Evolutionary conservation across 2,113 vertebrate genomes (phyloP), one percentile per base, ranked within the genome.

Genomic region (Perca schrenkii): DNA sequence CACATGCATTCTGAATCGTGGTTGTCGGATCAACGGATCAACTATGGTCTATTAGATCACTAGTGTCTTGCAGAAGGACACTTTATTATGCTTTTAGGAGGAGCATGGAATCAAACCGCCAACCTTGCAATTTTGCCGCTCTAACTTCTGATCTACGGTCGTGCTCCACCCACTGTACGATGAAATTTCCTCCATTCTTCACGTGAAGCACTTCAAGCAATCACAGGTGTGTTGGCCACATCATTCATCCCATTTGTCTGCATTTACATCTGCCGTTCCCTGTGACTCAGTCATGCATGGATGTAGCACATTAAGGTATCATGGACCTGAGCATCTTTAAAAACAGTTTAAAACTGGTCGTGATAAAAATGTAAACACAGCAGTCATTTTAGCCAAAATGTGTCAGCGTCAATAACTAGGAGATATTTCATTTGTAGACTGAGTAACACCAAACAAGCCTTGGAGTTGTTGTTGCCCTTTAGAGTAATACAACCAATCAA

Each of bases 401-500:
- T 15, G 22, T 75, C 31, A 5, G 14, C 17, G 36, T 21, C 56
- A 34, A 72, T 34, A 16, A 63, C 47, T 40, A 19, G 12, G 8
- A 22, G 36, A 52, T 64, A 25, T 36, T 80, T 66, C 1, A 72
- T 40, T 31, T 77, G 49, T 54, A 53, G 31, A 56, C 47, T 31
- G 65, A 64, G 52, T 64, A 70, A 78, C 63, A 57, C 68, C 31
- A 65, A 64, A 76, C 57, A 64, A 74, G 53, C 71, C 19, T 46
- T 69, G 63, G 53, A 72, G 70, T 25, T 75, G 80, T 57, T 65
- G 61, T 19, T 68, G 40, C 50, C 31, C 57, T 68, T 68, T 47
- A 71, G 67, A 50, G 80, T 77, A 75, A 75, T 64, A 65, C 66
- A 71, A 43, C 80, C 43, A 65, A 85, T 90, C 85, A 83, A 79